phyloP scores from a whole-genome alignment of 2,888 invertebrate species.

The Cyclophora punctaria region DNA sequence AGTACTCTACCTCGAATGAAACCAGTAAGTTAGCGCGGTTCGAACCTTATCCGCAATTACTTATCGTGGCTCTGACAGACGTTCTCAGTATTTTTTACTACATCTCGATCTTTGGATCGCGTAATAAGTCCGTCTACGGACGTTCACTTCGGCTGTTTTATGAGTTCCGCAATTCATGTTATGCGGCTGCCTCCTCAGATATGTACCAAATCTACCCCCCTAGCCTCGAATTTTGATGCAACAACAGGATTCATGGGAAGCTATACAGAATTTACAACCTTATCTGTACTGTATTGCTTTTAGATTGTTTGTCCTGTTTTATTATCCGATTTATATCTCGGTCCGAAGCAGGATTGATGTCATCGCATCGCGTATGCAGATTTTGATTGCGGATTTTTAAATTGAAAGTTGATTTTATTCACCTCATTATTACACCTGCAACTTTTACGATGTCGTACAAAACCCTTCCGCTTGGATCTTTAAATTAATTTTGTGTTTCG shows the following conservation, averaged over 20 bases:
- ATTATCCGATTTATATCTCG: constrained; percentile 21
- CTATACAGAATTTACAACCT: constrained; percentile 42
- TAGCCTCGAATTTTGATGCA: constrained; percentile 27
- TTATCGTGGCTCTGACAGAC: neutral
- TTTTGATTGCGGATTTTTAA: constrained; percentile 9
- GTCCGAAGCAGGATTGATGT: constrained; percentile 14
- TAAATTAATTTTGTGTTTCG: constrained; percentile 59
- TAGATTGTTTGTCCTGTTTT: constrained; percentile 37
- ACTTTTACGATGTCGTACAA: no score
- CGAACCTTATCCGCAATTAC: no score
- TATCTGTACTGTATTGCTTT: constrained; percentile 32
- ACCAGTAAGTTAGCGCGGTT: no score
- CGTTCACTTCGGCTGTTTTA: constrained; percentile 35
- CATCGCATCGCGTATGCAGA: constrained; percentile 14
- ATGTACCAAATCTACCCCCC: constrained; percentile 10
- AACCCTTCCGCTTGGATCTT: neutral
- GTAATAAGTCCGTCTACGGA: constrained; percentile 30
- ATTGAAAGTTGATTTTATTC: no score
- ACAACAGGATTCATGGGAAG: constrained; percentile 31
- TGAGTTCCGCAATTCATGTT: constrained; percentile 39
- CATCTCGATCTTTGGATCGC: constrained; percentile 25
- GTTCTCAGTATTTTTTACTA: constrained; percentile 20
- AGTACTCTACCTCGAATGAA: no score
- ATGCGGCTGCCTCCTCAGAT: constrained; percentile 29
- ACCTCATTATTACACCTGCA: no score